Conservation (phyloP, 2,797 vertebrate species). For the Rousettus madagascariensis region DNA sequence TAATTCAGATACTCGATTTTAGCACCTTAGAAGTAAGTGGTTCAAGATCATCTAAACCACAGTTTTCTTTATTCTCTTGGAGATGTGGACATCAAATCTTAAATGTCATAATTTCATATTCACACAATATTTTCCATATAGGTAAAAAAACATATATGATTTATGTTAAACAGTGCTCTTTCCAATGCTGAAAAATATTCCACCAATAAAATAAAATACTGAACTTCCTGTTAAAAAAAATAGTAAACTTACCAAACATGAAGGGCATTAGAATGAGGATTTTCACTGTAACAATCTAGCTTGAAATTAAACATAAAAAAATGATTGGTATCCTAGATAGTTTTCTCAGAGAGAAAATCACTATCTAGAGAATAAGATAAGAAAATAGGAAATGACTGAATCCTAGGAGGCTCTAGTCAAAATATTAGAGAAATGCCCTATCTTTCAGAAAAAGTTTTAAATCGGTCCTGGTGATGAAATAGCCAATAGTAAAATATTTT, state of each 20-base stretch:
- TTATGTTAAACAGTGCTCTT: neutral
- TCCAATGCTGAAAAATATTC: slow-evolving; percentile 6
- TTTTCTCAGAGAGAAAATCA: neutral
- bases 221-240: neutral
- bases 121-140: neutral
- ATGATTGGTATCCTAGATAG: neutral
- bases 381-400: neutral
- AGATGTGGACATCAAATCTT: neutral
- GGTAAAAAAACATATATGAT: neutral
- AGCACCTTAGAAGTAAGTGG: neutral
- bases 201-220: neutral
- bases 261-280: neutral
- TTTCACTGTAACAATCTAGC: neutral
- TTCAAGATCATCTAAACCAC: neutral
- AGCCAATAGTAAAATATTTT: neutral
- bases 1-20: slow-evolving; percentile 66
- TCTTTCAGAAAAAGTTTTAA: neutral
- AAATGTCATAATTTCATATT: neutral
- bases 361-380: neutral
- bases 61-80: neutral
- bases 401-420: neutral
- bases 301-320: slow-evolving; percentile 38
- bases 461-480: neutral
- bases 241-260: neutral
- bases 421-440: neutral